Evolutionary conservation across 2,113 vertebrate genomes (phyloP), one percentile per base, ranked within the genome.

Genomic region (Osmerus mordax): DNA sequence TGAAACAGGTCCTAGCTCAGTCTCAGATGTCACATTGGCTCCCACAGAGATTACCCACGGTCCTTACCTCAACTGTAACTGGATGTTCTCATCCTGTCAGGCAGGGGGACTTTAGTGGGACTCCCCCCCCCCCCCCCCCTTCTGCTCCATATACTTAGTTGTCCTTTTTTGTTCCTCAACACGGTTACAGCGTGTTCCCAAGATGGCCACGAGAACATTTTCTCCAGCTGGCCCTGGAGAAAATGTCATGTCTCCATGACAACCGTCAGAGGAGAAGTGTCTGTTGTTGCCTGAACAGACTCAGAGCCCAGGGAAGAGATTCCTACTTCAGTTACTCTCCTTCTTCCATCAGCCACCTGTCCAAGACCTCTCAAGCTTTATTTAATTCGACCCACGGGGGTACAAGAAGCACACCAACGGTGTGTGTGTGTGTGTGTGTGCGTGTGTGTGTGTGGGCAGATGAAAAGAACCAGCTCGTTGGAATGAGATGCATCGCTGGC

Each of bases 1-100:
- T 66, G n/a, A 67, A 70, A 65, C 8, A 12, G 13, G 55, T 56
- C 59, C 74, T 32, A 65, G 51, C 16, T 77, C 69, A 9, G 21
- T 70, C 55, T 65, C 63, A 56, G 19, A 16, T 8, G 32, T 36
- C 5, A 6, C 32, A 2, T 3, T 5, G 11, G 58, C 32, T 65
- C 28, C 14, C 13, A 32, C 8, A 65, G 65, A 67, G 64, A 67
- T 69, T 55, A 73, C 71, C 47, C 55, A 18, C n/a, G n/a, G n/a
- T 56, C 55, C n/a, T 8, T 56, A 16, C 8, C 55, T 56, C 55
- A 56, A 1, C 3, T 23, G 32, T 21, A 9, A 65, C 36, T 52
- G 32, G 15, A 64, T 56, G 54, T 56, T 56, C 29, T 63, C 28
- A 32, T 63, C 5, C 25, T 63, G 41, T 47, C 41, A 47, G 7